Conservation (phyloP, 1,140 invertebrate species). For the Euglossa dilemma region DNA sequence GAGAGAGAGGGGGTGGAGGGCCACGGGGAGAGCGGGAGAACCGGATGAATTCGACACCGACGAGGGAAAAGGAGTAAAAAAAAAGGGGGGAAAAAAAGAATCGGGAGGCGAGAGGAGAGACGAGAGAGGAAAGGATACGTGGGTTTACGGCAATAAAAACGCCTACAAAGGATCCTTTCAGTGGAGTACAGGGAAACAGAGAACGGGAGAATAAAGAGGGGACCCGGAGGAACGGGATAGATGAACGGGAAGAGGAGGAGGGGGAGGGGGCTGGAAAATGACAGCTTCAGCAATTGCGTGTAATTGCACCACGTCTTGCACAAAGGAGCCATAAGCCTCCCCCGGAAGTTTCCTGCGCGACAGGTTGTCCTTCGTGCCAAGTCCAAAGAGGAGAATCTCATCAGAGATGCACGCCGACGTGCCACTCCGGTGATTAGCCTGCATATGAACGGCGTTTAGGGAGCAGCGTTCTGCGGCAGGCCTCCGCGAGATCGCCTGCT, state of each 20-base stretch:
- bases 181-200: conserved; percentile 30
- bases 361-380: conserved; percentile 56
- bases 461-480: background rate
- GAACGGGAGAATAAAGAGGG: conserved; percentile 24
- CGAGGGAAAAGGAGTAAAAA: conserved; percentile 7
- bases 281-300: conserved; percentile 56
- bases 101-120: conserved; percentile 21
- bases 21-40: background rate
- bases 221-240: background rate
- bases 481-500: background rate
- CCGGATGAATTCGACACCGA: conserved; percentile 53
- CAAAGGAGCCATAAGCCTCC: conserved; percentile 55
- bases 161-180: conserved; percentile 52
- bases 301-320: conserved; percentile 53
- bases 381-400: conserved; percentile 50
- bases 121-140: conserved; percentile 43
- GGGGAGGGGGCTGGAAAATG: conserved; percentile 34
- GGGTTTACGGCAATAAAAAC: conserved; percentile 43
- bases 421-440: conserved; percentile 52
- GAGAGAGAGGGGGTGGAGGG: background rate
- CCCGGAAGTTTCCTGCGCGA: conserved; percentile 53
- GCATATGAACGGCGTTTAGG: conserved; percentile 38
- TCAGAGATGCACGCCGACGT: conserved; percentile 51
- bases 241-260: background rate
- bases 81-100: background rate